Conservation (phyloP, 1,140 invertebrate species). For the Tetraneura akinire region DNA sequence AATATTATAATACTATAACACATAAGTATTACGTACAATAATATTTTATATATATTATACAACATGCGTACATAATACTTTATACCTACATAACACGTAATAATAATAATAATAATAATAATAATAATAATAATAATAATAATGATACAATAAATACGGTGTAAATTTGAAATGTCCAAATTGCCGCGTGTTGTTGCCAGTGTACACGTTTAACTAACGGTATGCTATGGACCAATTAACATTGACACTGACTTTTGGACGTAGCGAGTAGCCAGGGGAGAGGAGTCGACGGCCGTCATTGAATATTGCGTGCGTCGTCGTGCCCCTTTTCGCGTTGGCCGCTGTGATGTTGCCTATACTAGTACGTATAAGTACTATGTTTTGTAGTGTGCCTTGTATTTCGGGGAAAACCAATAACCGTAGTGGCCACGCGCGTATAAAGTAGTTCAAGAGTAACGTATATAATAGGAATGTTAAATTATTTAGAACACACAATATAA, state of each 20-base stretch:
- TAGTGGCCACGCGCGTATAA: constrained; percentile 2
- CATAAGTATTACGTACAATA: no score
- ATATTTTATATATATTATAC: no score
- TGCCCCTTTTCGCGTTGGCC: neutral
- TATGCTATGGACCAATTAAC: neutral
- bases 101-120: no score
- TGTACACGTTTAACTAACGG: neutral
- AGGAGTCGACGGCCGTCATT: neutral
- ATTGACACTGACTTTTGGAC: constrained; percentile 19
- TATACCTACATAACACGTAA: no score
- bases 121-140: no score
- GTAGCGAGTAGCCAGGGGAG: neutral
- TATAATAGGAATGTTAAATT: no score
- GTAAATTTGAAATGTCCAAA: no score
- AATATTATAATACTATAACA: no score
- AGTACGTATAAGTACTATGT: neutral
- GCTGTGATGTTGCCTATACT: no score
- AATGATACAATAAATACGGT: no score
- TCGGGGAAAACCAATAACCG: constrained; percentile 22
- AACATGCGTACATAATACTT: no score
- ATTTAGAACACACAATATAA: no score
- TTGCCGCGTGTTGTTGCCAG: neutral
- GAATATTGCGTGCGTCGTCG: neutral
- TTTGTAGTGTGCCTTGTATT: constrained; percentile 21
- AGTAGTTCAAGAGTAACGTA: constrained; percentile 45